Evolutionary conservation across 2,797 vertebrate species (phyloP).

Genomic region (Malacoraja senta): DNA sequence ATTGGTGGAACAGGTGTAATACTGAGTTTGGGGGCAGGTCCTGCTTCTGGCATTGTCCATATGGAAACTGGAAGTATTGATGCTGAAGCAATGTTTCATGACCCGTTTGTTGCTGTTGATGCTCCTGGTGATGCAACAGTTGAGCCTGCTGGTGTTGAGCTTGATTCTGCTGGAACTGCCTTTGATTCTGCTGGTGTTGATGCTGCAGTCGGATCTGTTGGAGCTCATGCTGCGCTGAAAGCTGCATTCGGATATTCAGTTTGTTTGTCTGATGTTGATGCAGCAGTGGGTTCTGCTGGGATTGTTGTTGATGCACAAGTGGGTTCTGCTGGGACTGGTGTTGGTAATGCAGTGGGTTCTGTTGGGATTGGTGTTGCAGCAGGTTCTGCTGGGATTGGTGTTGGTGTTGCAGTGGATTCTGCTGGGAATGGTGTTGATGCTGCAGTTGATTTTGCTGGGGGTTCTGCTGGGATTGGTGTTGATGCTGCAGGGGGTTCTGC

Average conservation of each 20-base stretch:
- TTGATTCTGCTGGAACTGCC: constrained; percentile 45
- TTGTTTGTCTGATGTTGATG: neutral
- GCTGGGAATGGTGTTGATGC: constrained; percentile 59
- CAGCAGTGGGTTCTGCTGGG: neutral
- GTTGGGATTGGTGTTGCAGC: constrained; percentile 51
- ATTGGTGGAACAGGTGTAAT: neutral
- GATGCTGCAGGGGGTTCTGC: neutral
- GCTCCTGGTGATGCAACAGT: constrained; percentile 62
- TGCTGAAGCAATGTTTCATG: constrained; percentile 24
- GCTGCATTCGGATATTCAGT: no score
- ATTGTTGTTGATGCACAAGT: constrained; percentile 46
- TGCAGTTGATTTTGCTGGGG: constrained; percentile 55
- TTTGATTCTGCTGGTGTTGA: constrained; percentile 47
- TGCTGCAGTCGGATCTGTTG: constrained; percentile 56
- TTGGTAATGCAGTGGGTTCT: constrained; percentile 52
- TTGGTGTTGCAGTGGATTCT: constrained; percentile 51
- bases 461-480: neutral
- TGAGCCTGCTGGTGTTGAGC: constrained; percentile 53
- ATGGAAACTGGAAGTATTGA: constrained; percentile 1
- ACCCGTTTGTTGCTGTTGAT: neutral
- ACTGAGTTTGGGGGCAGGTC: constrained; percentile 3
- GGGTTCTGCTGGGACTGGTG: constrained; percentile 49
- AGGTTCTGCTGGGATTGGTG: constrained; percentile 44
- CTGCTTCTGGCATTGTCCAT: neutral
- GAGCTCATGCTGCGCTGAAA: constrained; percentile 55